Percentiles rank a stretch among this genome's conserved stretches.
These are phyloP conservation scores for Virgularia gustaviana DNA, from an alignment of 92 coral and sea anemone genomes.

Conservation along the genomic window DNA sequence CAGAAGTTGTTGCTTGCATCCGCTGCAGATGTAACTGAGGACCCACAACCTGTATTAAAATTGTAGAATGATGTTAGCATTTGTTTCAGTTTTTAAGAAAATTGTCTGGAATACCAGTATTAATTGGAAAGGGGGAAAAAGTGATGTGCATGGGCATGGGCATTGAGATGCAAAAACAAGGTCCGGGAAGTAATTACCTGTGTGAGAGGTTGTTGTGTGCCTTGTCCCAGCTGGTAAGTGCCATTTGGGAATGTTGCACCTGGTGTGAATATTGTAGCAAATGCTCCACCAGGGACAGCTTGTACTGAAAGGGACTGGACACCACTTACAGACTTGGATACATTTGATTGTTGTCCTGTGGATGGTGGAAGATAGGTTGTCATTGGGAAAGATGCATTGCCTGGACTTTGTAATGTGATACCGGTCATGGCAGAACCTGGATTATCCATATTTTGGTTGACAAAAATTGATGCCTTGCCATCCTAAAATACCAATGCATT, in stretches of 20 bases:
- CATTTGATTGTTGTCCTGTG: conserved; percentile 60
- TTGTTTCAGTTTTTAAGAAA: no score
- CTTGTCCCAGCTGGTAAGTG: conserved; percentile 79
- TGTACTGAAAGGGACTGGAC: conserved; percentile 87
- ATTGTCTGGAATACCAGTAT: no score
- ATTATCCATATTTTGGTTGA: conserved; percentile 80
- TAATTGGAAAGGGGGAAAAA: no score
- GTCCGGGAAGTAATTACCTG: no score
- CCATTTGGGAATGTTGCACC: conserved; percentile 63
- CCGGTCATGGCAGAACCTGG: conserved; percentile 85
- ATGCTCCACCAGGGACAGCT: conserved; percentile 94
- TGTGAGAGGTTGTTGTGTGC: conserved; percentile 70
- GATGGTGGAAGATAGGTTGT: conserved; percentile 91
- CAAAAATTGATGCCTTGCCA: conserved; percentile 83
- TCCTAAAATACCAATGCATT: no score
- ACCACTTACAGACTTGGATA: conserved; percentile 54
- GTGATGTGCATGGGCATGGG: no score
- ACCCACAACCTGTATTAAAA: conserved; percentile 53
- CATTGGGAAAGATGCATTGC: conserved; percentile 94
- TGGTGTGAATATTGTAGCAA: conserved; percentile 91
- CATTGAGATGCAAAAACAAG: neutral
- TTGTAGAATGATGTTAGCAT: no score
- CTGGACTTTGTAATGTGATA: conserved; percentile 82
- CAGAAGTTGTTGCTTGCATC: conserved; percentile 51
- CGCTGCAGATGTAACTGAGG: conserved; percentile 83